phyloP scores from a whole-genome alignment of 2,797 vertebrate species.

The Gymnodraco acuticeps region DNA sequence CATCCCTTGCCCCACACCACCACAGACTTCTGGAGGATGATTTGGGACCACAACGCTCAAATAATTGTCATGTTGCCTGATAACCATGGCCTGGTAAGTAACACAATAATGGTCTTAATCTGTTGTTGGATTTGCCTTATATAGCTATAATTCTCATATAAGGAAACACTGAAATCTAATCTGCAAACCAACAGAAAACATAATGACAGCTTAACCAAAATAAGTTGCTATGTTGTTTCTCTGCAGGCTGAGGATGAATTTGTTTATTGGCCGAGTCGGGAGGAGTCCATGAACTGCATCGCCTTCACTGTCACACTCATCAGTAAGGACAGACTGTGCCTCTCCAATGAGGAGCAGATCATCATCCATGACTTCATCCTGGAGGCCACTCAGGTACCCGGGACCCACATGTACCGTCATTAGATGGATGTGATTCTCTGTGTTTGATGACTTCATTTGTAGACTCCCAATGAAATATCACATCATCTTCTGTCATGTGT shows the following conservation, averaged over 20 bases:
- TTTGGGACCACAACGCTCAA: conserved; percentile 99
- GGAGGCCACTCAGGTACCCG: conserved; percentile 94
- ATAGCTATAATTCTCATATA: not conserved
- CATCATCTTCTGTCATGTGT: not conserved
- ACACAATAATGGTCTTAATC: not conserved
- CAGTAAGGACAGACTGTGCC: conserved; percentile 98
- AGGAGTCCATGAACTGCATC: conserved; percentile 99
- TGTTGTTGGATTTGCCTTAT: not conserved
- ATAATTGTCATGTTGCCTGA: conserved; percentile 99
- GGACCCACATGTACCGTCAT: not conserved
- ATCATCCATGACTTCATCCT: conserved; percentile 99
- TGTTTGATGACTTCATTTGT: not conserved
- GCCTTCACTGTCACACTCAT: conserved; percentile 99
- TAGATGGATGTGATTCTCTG: not conserved
- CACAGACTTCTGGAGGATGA: conserved; percentile 99
- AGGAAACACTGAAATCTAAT: not conserved
- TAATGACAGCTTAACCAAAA: not conserved
- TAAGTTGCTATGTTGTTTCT: not conserved
- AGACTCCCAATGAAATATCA: not conserved
- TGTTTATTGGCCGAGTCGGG: conserved; percentile 99
- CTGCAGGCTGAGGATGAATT: conserved; percentile 97
- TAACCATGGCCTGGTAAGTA: conserved; percentile 95
- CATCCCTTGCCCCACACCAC: conserved; percentile 98
- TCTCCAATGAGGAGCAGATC: conserved; percentile 99
- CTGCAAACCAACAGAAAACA: not conserved